Evolutionary conservation across 2,888 invertebrate species (phyloP).

Genomic region (Andrena bucephala): DNA sequence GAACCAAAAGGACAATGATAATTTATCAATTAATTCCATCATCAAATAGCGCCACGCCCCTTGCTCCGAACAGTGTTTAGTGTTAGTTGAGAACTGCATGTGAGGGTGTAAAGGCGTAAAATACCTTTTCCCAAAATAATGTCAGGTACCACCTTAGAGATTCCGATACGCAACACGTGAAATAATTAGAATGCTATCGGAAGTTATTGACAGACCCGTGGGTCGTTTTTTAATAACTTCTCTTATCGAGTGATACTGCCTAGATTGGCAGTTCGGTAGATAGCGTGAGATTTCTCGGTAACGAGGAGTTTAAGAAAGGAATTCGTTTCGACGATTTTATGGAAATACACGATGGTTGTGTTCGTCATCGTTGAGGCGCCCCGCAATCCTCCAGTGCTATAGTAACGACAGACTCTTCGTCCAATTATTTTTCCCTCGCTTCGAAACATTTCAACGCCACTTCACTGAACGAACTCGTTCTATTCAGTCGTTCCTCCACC

Average conservation of each 20-base stretch:
- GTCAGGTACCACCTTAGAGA: background rate
- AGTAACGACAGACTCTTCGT: slow-evolving; percentile 80
- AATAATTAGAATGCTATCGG: slow-evolving; percentile 44
- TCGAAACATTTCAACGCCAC: slow-evolving; percentile 81
- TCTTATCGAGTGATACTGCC: slow-evolving; percentile 58
- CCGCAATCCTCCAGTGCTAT: slow-evolving; percentile 54
- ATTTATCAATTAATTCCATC: background rate
- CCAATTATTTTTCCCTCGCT: slow-evolving; percentile 83
- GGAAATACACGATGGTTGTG: slow-evolving; percentile 56
- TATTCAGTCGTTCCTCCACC: slow-evolving; percentile 69
- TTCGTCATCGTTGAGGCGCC: slow-evolving; percentile 54
- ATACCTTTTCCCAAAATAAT: background rate
- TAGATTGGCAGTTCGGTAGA: slow-evolving; percentile 53
- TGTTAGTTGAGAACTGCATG: too few species aligned
- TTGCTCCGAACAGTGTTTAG: background rate
- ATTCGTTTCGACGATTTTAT: slow-evolving; percentile 61
- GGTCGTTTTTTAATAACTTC: slow-evolving; percentile 57
- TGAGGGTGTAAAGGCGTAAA: background rate
- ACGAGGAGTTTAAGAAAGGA: slow-evolving; percentile 72
- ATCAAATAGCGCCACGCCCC: too few species aligned
- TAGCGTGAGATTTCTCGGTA: slow-evolving; percentile 64
- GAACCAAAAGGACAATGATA: background rate
- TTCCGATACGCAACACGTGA: slow-evolving; percentile 23
- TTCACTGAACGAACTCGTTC: slow-evolving; percentile 76
- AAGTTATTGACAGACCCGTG: slow-evolving; percentile 52